These are phyloP conservation scores for Norana najaformis DNA, from an alignment of 2,888 invertebrate species.

Conservation along the genomic window DNA sequence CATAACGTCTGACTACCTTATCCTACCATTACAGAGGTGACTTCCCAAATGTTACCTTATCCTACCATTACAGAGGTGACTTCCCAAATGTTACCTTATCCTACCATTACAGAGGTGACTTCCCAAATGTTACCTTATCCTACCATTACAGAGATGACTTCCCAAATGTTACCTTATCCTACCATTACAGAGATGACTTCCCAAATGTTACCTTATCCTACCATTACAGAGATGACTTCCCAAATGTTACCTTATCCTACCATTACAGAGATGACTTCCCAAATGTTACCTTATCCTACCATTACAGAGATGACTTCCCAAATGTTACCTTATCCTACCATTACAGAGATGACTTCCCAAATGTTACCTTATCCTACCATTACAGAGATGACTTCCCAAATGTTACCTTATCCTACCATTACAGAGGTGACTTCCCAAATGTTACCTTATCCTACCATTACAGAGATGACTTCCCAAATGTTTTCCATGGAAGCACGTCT, in stretches of 20 bases:
- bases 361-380: not conserved
- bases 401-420: not conserved
- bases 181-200: too few relatives aligned
- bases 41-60: not conserved
- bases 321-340: not conserved
- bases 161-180: not conserved
- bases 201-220: not conserved
- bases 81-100: not conserved
- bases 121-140: not conserved
- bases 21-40: not conserved
- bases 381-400: too few relatives aligned
- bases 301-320: too few relatives aligned
- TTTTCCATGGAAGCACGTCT: not conserved
- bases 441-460: not conserved
- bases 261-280: too few relatives aligned
- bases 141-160: too few relatives aligned
- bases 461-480: too few relatives aligned
- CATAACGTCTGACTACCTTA: not conserved
- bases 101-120: too few relatives aligned
- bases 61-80: too few relatives aligned
- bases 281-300: not conserved
- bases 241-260: not conserved
- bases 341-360: too few relatives aligned
- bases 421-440: too few relatives aligned
- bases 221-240: too few relatives aligned